phyloP scores from a whole-genome alignment of 2,113 vertebrate species.

The Onychostruthus taczanowskii region DNA sequence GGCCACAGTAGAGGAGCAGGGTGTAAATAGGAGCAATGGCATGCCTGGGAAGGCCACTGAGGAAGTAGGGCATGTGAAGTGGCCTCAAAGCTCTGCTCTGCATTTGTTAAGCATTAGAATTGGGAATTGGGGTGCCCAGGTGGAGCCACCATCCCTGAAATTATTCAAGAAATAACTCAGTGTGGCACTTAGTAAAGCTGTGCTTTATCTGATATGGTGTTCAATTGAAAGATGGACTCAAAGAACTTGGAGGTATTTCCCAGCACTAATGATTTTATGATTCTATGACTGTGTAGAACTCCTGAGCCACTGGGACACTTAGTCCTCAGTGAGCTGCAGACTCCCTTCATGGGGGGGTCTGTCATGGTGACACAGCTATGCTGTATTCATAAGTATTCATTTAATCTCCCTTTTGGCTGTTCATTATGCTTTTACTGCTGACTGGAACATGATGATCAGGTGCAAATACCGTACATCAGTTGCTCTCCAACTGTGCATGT shows the following conservation, averaged over 20 bases:
- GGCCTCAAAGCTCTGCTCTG: not conserved
- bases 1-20: not conserved
- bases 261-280: not conserved
- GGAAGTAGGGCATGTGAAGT: not conserved
- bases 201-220: not conserved
- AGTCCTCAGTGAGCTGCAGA: not conserved
- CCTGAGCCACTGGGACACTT: not conserved
- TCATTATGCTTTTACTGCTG: not conserved
- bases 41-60: not conserved
- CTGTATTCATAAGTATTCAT: not conserved
- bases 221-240: rapidly evolving
- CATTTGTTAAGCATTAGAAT: not conserved
- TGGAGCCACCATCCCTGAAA: not conserved
- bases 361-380: rapidly evolving
- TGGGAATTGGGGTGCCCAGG: not conserved
- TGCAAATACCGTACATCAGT: not conserved
- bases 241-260: not conserved
- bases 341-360: not conserved
- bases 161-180: not conserved
- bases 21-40: not conserved
- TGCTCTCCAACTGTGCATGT: not conserved
- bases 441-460: not conserved
- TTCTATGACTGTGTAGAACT: not conserved
- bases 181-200: not conserved
- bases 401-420: not conserved